Evolutionary conservation across 2,113 vertebrate genomes (phyloP).

Genomic region (Aleadryas rufinucha): DNA sequence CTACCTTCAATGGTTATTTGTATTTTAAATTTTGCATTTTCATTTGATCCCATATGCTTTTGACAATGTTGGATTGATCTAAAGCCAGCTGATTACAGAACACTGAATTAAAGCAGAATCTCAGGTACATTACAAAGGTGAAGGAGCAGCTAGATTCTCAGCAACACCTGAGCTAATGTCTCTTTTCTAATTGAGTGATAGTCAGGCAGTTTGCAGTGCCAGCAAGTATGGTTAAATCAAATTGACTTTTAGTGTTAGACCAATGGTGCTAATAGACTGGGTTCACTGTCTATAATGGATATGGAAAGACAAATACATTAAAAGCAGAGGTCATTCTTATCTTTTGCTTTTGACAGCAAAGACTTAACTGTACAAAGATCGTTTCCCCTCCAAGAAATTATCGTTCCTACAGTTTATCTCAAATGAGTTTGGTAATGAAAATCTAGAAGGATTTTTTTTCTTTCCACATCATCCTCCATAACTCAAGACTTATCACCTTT

Average conservation of each 20-base stretch:
- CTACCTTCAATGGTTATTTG: not conserved
- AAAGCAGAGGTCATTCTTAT: slow-evolving; percentile 39
- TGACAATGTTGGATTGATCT: not conserved
- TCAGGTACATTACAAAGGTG: not conserved
- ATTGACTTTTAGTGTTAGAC: slow-evolving; percentile 33
- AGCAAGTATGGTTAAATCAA: slow-evolving; percentile 47
- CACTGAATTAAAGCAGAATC: not conserved
- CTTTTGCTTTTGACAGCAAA: not conserved
- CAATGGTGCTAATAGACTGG: slow-evolving; percentile 1
- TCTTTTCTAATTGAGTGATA: slow-evolving; percentile 33
- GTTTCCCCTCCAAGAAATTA: not conserved
- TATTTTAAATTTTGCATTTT: not conserved
- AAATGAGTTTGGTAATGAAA: not conserved
- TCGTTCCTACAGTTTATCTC: not conserved
- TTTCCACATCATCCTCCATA: not conserved
- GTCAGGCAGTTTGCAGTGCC: slow-evolving; percentile 28
- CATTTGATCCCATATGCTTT: slow-evolving; percentile 26
- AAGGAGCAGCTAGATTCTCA: not conserved
- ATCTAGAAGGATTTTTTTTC: not conserved
- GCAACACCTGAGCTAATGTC: slow-evolving; percentile 13
- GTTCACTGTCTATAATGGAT: not conserved
- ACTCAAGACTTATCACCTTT: not conserved
- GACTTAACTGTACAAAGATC: not conserved
- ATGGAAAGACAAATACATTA: slow-evolving; percentile 38
- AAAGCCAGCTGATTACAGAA: not conserved